Base-by-base conservation (phyloP, 2,113 vertebrate genomes). In the Telmatochromis sp. region DNA sequence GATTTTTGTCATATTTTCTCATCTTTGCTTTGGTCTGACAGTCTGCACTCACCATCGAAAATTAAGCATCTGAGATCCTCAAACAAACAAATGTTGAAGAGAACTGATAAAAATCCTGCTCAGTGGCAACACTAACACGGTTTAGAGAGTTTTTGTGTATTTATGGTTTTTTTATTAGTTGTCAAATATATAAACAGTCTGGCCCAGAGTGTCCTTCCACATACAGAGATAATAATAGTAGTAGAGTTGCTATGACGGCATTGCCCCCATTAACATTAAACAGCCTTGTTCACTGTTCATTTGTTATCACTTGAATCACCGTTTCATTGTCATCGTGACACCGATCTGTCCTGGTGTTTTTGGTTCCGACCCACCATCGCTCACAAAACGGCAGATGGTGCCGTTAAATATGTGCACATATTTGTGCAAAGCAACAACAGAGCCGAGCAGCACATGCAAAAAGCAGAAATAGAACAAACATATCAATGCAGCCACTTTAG, bases 131-230 rank as follows among this genome's bases (percentile, higher is more conserved):
- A 7, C 35, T 68, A 8, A 42, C 12, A 9, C 0, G 15, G 57
- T 2, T 37, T 12, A 0, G 31, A n/a, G 31, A 35, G 31, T 63
- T 65, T 65, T 37, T 0, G 1, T 65, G 4, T 28, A 65, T 65
- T 65, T 37, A n/a, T 37, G 60, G 60, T 0, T 7, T 37, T 35
- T 37, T 65, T 65, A n/a, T 65, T 7, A 37, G 33, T 13, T 65
- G 11, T 65, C 63, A 68, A 23, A 68, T 0, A 21, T 68, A 40
- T 68, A 68, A 14, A 68, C 5, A 68, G 35, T 21, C n/a, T 68
- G 33, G 19, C 19, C 0, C 63, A 68, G 19, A 68, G 11, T 21
- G 35, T 40, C 35, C 5, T 6, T 23, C 35, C 21, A 9, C 35
- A 68, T 68, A 40, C 19, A 40, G 35, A 68, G 63, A 40, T 35